Base-by-base conservation (phyloP, 2,113 vertebrate genomes). In the Alethe castanea region DNA sequence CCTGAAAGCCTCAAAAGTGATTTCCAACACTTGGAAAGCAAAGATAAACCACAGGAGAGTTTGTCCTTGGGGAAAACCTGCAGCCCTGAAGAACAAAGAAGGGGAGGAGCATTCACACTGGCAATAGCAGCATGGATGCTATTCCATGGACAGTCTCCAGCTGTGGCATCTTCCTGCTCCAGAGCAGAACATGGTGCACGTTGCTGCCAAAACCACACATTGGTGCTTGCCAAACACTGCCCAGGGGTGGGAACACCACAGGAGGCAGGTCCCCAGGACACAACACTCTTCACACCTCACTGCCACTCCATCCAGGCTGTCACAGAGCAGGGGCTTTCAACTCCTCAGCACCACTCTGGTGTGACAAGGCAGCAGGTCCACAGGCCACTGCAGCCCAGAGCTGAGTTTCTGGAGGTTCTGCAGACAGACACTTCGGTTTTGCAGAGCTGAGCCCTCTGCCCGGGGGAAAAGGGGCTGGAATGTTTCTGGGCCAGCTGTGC, bases 151-250 rank as follows among this genome's bases (percentile, higher is more conserved):
- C 23, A 44, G 16, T 62, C 56, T 90, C 54, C 33, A 66, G 9
- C 52, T 36, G 22, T 23, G 56, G 36, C 8, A 2, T 50, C 44
- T 56, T 26, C n/a, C 47, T 2, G 1, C 38, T 66, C 62, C 60
- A 40, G 45, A 57, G 57, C 50, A 44, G 62, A 74, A 19, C 18
- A 36, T 12, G 24, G 8, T 0, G 5, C 36, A 56, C 9, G 10
- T 17, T 14, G 2, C 1, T 90, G 60, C 48, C 9, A 10, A 71
- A 93, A 92, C 26, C 7, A 6, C 56, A 19, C 1, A 0, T 28
- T 1, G 2, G 24, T 25, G 23, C 28, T 22, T 0, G 0, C 38
- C 36, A 72, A 72, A 72, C 1, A 2, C 36, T 35, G 53, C 24
- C 56, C 20, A 8, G 35, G 26, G 12, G 3, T 36, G 56, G 25